Conservation (phyloP, 2,888 invertebrate species). For the Drosophila gaucha region DNA sequence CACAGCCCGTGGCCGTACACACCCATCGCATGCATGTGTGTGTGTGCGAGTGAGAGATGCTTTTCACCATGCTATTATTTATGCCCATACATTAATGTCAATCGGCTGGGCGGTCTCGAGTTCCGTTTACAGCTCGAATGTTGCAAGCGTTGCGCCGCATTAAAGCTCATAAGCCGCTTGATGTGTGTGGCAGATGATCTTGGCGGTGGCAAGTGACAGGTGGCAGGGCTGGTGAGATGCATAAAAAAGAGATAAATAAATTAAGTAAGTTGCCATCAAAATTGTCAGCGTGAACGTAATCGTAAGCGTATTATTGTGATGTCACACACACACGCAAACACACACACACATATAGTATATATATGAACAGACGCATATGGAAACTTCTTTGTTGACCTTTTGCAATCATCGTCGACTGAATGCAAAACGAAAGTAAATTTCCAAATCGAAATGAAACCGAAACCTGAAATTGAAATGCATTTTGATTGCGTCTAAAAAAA, state of each 20-base stretch:
- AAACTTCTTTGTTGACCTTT: conserved; percentile 47
- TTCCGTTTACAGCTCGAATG: conserved; percentile 26
- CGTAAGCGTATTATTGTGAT: conserved; percentile 32
- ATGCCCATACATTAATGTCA: conserved; percentile 51
- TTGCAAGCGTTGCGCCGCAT: conserved; percentile 38
- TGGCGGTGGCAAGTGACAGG: conserved; percentile 1
- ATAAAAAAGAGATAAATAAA: neutral
- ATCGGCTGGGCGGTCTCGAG: conserved; percentile 30
- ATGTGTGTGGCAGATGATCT: conserved; percentile 24
- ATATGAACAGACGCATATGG: neutral
- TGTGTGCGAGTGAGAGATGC: conserved; percentile 4
- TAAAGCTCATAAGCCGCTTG: conserved; percentile 35
- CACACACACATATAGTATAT: neutral
- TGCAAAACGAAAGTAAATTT: conserved; percentile 44
- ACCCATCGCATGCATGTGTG: conserved; percentile 20
- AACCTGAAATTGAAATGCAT: conserved; percentile 69
- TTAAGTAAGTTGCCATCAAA: conserved; percentile 28
- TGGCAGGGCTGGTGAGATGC: neutral
- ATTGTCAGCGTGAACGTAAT: conserved; percentile 1
- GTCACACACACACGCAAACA: conserved; percentile 31
- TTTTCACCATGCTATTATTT: conserved; percentile 37
- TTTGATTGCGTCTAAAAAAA: conserved; percentile 57
- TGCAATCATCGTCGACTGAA: conserved; percentile 38
- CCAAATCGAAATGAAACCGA: conserved; percentile 40
- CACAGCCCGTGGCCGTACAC: conserved; percentile 28